A percentile compares a stretch with the other conserved stretches of the same genome.
phyloP scores from a whole-genome alignment of 2,797 vertebrate species.

The Perodicticus potto region DNA sequence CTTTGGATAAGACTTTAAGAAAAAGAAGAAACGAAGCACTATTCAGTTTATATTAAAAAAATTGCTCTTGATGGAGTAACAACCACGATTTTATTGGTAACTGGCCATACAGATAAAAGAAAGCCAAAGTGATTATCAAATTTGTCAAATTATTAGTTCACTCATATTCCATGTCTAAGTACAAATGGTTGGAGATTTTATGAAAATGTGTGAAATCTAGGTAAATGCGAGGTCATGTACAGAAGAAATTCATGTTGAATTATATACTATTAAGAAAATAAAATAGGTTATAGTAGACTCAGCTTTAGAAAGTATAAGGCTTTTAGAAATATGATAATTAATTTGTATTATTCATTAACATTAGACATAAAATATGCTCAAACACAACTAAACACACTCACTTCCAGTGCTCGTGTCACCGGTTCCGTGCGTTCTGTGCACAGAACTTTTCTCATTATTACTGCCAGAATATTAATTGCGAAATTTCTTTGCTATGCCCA shows the following conservation, averaged over 20 bases:
- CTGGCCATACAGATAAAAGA: neutral
- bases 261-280: constrained; percentile 80
- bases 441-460: constrained; percentile 77
- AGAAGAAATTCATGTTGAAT: constrained; percentile 57
- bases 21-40: neutral
- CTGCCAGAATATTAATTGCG: constrained; percentile 76
- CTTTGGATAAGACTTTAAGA: neutral
- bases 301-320: constrained; percentile 72
- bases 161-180: constrained; percentile 30
- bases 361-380: constrained; percentile 82
- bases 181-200: constrained; percentile 49
- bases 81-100: neutral
- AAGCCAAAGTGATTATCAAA: neutral
- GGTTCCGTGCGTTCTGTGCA: constrained; percentile 63
- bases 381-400: constrained; percentile 83
- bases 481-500: constrained; percentile 71
- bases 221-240: constrained; percentile 78
- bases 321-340: constrained; percentile 80
- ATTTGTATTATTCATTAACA: constrained; percentile 84
- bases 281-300: constrained; percentile 80
- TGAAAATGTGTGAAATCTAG: neutral
- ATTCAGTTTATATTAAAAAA: neutral
- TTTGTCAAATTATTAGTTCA: neutral
- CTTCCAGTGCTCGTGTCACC: constrained; percentile 69
- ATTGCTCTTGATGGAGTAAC: fast-evolving